Percentiles rank a stretch among this genome's conserved stretches.
These are phyloP conservation scores for Reticulitermes speratus DNA, from an alignment of 1,140 invertebrate genomes.

Conservation along the genomic window DNA sequence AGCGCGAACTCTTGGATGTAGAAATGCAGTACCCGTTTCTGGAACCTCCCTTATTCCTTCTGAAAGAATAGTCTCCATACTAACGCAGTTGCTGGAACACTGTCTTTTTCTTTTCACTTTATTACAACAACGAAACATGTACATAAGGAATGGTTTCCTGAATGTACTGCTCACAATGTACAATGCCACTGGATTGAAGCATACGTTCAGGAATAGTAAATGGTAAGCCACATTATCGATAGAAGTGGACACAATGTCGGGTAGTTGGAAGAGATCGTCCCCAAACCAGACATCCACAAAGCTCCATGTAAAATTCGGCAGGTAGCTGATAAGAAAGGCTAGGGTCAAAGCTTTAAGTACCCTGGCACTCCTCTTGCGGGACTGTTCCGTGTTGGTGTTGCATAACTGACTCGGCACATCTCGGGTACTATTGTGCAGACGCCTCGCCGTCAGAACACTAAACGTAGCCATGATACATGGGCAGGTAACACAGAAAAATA, in stretches of 20 bases:
- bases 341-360: background rate
- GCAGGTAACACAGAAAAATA: background rate
- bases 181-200: background rate
- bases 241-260: background rate
- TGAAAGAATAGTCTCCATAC: too few relatives aligned
- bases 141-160: background rate
- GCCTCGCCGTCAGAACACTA: background rate
- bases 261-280: background rate
- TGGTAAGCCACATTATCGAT: background rate
- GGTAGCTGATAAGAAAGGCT: background rate
- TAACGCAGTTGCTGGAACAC: too few relatives aligned
- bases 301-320: background rate
- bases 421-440: background rate
- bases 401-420: background rate
- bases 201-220: background rate
- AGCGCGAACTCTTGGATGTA: too few relatives aligned
- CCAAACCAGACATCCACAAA: background rate
- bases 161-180: background rate
- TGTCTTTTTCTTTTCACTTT: background rate
- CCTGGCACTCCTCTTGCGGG: background rate
- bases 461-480: background rate
- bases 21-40: too few relatives aligned
- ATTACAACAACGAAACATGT: background rate
- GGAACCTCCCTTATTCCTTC: too few relatives aligned
- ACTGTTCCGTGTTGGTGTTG: background rate